Evolutionary conservation across 1,140 invertebrate genomes (phyloP).

Genomic region (Musca vetustissima): DNA sequence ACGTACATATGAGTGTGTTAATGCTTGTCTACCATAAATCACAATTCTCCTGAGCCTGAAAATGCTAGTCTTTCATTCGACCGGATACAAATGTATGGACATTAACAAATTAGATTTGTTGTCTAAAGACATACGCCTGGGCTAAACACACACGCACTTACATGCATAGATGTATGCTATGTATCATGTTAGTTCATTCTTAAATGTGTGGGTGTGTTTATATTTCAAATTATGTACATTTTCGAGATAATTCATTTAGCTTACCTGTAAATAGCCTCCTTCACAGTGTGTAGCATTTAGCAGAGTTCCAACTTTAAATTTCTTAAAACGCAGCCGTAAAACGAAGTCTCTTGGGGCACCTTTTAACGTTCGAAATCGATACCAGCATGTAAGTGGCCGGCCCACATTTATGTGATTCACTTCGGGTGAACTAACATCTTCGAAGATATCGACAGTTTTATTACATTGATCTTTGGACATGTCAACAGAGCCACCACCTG

Average conservation of each 20-base stretch:
- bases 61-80: no score
- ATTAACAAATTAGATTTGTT: slow-evolving; percentile 19
- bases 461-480: slow-evolving; percentile 74
- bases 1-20: slow-evolving; percentile 12
- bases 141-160: background rate
- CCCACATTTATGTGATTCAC: slow-evolving; percentile 80
- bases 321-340: slow-evolving; percentile 84
- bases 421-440: slow-evolving; percentile 83
- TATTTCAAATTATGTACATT: background rate
- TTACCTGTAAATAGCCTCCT: slow-evolving; percentile 84
- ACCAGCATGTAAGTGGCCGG: slow-evolving; percentile 82
- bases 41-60: slow-evolving; percentile 17
- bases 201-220: no score
- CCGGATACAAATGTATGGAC: slow-evolving; percentile 2
- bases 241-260: slow-evolving; percentile 17
- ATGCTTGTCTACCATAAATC: slow-evolving; percentile 19
- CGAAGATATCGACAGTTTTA: slow-evolving; percentile 89
- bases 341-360: slow-evolving; percentile 86
- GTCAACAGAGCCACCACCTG: slow-evolving; percentile 47
- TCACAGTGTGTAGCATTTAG: slow-evolving; percentile 83
- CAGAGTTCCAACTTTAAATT: slow-evolving; percentile 86
- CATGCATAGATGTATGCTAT: background rate
- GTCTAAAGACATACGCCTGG: background rate
- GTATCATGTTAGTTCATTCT: no score
- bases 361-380: slow-evolving; percentile 81